A percentile compares a stretch with the other conserved stretches of the same genome.
phyloP scores from a whole-genome alignment of 2,113 vertebrate genomes.

The Euleptes europaea region DNA sequence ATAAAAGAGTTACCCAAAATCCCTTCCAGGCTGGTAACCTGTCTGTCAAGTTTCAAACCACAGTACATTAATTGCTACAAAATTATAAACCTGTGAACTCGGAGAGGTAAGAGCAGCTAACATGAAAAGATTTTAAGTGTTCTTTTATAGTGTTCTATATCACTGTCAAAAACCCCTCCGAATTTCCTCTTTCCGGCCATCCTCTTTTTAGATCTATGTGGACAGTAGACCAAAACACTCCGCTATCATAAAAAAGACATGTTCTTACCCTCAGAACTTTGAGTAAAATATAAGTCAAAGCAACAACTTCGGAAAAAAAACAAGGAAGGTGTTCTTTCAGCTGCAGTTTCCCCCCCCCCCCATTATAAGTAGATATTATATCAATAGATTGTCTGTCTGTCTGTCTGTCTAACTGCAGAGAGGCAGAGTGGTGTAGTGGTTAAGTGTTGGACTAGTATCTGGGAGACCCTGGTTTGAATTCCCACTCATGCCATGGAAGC shows the following conservation, averaged over 20 bases:
- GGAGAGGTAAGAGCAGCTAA: conserved; percentile 43
- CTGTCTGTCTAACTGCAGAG: too few species aligned
- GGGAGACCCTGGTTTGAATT: too few species aligned
- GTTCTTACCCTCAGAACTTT: conserved; percentile 38
- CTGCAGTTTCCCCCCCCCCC: too few species aligned
- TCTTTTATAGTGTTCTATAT: conserved; percentile 40
- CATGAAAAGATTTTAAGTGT: conserved; percentile 55
- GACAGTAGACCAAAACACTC: conserved; percentile 45
- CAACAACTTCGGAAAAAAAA: conserved; percentile 49
- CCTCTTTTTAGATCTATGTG: conserved; percentile 35
- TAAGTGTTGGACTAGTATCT: too few species aligned
- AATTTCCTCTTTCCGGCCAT: conserved; percentile 51
- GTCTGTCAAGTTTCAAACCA: conserved; percentile 42
- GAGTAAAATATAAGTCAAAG: conserved; percentile 58
- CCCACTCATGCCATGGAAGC: too few species aligned
- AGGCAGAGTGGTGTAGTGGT: too few species aligned
- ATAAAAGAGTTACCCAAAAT: conserved; percentile 49
- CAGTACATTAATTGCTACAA: conserved; percentile 43
- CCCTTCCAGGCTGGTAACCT: conserved; percentile 44
- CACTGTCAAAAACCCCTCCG: conserved; percentile 46
- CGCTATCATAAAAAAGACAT: conserved; percentile 4
- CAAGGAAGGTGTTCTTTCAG: conserved; percentile 10
- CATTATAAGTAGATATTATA: too few species aligned
- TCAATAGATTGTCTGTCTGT: too few species aligned
- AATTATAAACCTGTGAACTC: conserved; percentile 57